Evolutionary conservation across 1,140 invertebrate species (phyloP).

Genomic region (Pseudomyrmex gracilis): DNA sequence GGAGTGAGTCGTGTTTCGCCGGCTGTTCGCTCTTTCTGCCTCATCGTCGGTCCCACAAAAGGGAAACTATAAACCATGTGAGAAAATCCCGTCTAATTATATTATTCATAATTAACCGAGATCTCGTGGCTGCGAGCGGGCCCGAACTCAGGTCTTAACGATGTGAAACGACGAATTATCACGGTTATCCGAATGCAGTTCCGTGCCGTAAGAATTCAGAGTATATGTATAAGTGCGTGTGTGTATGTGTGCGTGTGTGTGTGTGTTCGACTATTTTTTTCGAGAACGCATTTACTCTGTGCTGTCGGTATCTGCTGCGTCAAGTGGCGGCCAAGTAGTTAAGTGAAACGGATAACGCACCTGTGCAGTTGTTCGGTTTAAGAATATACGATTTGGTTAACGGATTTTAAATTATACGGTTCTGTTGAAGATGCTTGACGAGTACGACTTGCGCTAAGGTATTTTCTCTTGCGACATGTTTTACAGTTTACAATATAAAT

Average conservation of each 20-base stretch:
- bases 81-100: constrained; percentile 76
- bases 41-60: constrained; percentile 68
- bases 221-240: not conserved
- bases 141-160: constrained; percentile 57
- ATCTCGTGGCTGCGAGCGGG: constrained; percentile 21
- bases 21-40: constrained; percentile 18
- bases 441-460: not conserved
- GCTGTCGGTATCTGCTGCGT: constrained; percentile 12
- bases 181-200: constrained; percentile 44
- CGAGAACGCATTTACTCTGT: constrained; percentile 21
- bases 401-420: constrained; percentile 43
- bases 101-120: constrained; percentile 78
- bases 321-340: constrained; percentile 39
- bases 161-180: constrained; percentile 67
- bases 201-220: not conserved
- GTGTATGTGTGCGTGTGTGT: no score
- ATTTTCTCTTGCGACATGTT: not conserved
- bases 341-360: constrained; percentile 48
- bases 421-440: constrained; percentile 4
- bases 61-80: constrained; percentile 69
- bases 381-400: constrained; percentile 46
- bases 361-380: constrained; percentile 43
- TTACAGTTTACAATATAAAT: no score
- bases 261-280: constrained; percentile 3
- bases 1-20: constrained; percentile 23